Evolutionary conservation across 2,113 vertebrate genomes (phyloP).

Genomic region (Salminus brasiliensis): DNA sequence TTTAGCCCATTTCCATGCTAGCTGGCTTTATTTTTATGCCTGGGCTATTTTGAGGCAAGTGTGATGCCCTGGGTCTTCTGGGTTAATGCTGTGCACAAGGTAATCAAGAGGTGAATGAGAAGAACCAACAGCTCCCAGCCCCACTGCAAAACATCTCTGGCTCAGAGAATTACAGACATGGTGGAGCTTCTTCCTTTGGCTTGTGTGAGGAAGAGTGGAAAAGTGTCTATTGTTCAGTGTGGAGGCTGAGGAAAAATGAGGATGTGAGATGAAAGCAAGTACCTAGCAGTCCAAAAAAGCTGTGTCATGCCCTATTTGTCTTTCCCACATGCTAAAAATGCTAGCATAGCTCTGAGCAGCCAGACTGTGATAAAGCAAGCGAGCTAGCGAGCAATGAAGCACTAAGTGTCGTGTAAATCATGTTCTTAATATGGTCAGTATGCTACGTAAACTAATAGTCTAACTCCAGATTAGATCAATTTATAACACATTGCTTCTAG

Average conservation of each 20-base stretch:
- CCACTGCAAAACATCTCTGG: not conserved
- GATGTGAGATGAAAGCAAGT: not conserved
- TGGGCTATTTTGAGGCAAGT: not conserved
- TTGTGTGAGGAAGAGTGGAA: not conserved
- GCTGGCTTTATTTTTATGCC: not conserved
- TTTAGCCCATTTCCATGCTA: not conserved
- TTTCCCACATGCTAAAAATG: not conserved
- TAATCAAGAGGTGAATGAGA: not conserved
- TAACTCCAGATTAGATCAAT: not conserved
- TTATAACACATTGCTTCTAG: not conserved
- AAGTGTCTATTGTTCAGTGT: constrained; percentile 17
- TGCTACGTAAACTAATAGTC: not conserved
- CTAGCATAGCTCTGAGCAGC: not conserved
- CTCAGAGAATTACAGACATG: not conserved
- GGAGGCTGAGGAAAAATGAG: constrained; percentile 17
- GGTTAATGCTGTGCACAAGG: not conserved
- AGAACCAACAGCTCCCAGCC: not conserved
- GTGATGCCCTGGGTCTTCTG: not conserved
- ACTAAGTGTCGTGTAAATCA: not conserved
- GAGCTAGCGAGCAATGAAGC: not conserved
- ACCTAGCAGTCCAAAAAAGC: constrained; percentile 9
- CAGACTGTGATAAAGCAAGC: not conserved
- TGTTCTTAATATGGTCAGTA: not conserved
- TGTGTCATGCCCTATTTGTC: constrained; percentile 22
- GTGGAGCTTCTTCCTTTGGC: not conserved